phyloP scores from a whole-genome alignment of 1,140 invertebrate species.

The Cydia splendana region DNA sequence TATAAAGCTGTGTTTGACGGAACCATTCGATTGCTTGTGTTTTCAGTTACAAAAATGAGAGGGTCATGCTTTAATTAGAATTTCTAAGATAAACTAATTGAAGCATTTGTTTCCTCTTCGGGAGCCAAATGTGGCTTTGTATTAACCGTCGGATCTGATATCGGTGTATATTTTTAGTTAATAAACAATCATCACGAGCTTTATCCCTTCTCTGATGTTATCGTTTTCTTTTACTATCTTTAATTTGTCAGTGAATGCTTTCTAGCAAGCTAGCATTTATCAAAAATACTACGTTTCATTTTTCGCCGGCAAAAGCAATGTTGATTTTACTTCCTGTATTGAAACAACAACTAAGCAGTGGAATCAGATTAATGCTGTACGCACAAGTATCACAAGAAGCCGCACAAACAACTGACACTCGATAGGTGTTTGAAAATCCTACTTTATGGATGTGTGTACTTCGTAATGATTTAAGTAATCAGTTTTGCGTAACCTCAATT shows the following conservation, averaged over 20 bases:
- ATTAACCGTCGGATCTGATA: background rate
- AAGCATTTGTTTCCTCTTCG: background rate
- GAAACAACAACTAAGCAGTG: constrained; percentile 10
- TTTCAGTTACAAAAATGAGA: constrained; percentile 6
- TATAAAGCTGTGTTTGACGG: constrained; percentile 10
- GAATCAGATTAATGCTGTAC: constrained; percentile 25
- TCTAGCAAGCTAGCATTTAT: background rate
- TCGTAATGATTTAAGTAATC: constrained; percentile 30
- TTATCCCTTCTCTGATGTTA: background rate
- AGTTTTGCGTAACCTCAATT: constrained; percentile 9
- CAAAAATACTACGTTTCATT: background rate
- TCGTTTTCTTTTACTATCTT: background rate
- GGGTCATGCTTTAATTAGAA: background rate
- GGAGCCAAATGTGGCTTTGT: background rate
- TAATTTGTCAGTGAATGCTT: background rate
- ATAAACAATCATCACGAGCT: background rate
- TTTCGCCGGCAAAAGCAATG: background rate
- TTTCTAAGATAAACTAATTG: background rate
- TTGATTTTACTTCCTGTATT: constrained; percentile 2
- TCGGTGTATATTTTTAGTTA: background rate
- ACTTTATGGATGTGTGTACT: constrained; percentile 13
- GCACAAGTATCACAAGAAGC: constrained; percentile 17
- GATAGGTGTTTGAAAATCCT: constrained; percentile 22
- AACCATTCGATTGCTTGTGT: background rate
- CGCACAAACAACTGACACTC: constrained; percentile 20